phyloP scores from a whole-genome alignment of 2,888 invertebrate genomes.

The Malacosoma neustria region DNA sequence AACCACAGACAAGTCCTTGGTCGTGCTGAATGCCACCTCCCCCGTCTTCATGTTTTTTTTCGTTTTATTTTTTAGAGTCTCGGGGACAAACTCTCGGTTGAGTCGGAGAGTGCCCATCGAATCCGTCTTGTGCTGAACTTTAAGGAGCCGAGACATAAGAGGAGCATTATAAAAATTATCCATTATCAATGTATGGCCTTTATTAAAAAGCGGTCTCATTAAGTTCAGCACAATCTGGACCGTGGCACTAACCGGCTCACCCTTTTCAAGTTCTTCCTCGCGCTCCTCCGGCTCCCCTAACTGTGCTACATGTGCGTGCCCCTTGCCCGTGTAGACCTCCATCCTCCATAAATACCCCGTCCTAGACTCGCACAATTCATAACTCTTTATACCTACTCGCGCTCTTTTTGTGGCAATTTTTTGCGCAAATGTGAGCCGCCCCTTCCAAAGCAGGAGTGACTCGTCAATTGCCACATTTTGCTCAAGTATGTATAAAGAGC shows the following conservation, averaged over 20 bases:
- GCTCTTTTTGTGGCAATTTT: slow-evolving; percentile 2
- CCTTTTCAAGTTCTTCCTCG: neutral
- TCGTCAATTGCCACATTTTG: slow-evolving; percentile 5
- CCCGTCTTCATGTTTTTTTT: slow-evolving; percentile 12
- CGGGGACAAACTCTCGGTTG: slow-evolving; percentile 13
- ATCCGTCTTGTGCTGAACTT: slow-evolving; percentile 13
- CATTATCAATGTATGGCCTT: slow-evolving; percentile 19
- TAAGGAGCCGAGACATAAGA: slow-evolving; percentile 16
- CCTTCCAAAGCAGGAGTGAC: slow-evolving; percentile 5
- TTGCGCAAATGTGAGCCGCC: slow-evolving; percentile 2
- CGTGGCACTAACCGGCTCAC: slow-evolving; percentile 7
- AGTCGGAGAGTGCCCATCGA: slow-evolving; percentile 12
- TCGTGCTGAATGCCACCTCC: slow-evolving; percentile 10
- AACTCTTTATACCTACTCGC: slow-evolving; percentile 4
- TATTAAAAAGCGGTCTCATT: slow-evolving; percentile 14
- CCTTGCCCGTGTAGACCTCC: slow-evolving; percentile 11
- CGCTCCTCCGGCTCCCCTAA: neutral
- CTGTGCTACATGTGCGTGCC: neutral
- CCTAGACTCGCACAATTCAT: slow-evolving; percentile 6
- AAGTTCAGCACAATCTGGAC: slow-evolving; percentile 11
- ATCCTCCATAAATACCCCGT: slow-evolving; percentile 17
- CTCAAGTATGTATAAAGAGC: neutral
- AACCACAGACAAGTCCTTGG: slow-evolving; percentile 32
- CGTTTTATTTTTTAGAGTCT: slow-evolving; percentile 8
- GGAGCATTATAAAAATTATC: slow-evolving; percentile 21